These are phyloP conservation scores for Eubucco bourcierii DNA, from an alignment of 2,113 vertebrate genomes.

Conservation along the genomic window DNA sequence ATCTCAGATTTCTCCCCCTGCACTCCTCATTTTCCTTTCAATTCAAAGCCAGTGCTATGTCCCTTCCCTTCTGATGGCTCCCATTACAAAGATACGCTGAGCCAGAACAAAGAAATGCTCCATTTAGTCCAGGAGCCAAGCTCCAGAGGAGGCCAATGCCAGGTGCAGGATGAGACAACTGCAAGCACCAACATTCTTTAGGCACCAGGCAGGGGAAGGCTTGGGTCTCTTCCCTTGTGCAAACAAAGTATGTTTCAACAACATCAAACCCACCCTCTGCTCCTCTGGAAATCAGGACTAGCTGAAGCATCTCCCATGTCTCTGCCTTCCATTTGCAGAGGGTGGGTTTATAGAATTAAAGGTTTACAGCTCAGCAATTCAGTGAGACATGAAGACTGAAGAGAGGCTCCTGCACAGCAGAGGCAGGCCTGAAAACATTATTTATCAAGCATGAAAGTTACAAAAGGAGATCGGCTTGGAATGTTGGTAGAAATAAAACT, in stretches of 20 bases:
- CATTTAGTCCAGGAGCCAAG: not conserved
- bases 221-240: not conserved
- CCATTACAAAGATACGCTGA: constrained; percentile 8
- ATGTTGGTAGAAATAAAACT: not conserved
- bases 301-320: not conserved
- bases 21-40: not conserved
- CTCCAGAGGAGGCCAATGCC: not conserved
- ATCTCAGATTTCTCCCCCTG: not conserved
- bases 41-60: not conserved
- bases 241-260: not conserved
- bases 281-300: not conserved
- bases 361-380: not conserved
- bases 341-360: not conserved
- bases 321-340: not conserved
- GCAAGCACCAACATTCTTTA: not conserved
- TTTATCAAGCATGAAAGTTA: not conserved
- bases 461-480: not conserved
- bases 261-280: not conserved
- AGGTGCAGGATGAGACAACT: not conserved
- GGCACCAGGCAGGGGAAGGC: not conserved
- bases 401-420: not conserved
- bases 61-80: not conserved
- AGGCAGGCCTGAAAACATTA: not conserved
- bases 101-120: constrained; percentile 16
- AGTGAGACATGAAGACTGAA: not conserved